Percentiles rank a stretch among this genome's conserved stretches.
phyloP scores from a whole-genome alignment of 2,888 invertebrate species.

The Muschampia plurimacula region DNA sequence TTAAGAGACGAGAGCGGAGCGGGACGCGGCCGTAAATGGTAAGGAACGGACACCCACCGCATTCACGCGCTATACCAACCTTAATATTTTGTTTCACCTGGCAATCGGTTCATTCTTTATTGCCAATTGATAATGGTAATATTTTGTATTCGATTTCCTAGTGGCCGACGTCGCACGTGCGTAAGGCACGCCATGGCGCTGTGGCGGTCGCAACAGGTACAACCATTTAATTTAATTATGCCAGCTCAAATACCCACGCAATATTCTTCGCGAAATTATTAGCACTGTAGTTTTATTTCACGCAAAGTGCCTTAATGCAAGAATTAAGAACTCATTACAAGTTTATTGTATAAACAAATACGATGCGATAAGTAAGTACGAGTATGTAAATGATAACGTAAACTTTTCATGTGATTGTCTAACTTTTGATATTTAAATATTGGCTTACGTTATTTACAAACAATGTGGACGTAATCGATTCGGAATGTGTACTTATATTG shows the following conservation, averaged over 20 bases:
- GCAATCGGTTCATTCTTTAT: constrained; percentile 74
- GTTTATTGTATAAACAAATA: constrained; percentile 1
- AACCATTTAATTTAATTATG: constrained; percentile 56
- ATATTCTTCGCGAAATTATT: constrained; percentile 24
- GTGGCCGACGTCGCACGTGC: constrained; percentile 46
- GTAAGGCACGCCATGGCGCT: constrained; percentile 36
- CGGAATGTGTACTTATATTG: constrained; percentile 65
- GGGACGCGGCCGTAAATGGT: constrained; percentile 35
- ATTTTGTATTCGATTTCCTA: constrained; percentile 53
- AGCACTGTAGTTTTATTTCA: constrained; percentile 15
- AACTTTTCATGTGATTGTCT: background rate
- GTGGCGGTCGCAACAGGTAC: constrained; percentile 38
- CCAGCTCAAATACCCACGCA: constrained; percentile 51
- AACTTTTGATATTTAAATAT: background rate
- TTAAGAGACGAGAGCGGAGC: constrained; percentile 65
- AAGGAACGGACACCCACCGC: constrained; percentile 52
- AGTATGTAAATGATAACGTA: background rate
- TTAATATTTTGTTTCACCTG: constrained; percentile 49
- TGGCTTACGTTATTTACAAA: constrained; percentile 14
- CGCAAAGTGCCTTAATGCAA: constrained; percentile 3
- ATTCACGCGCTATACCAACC: constrained; percentile 40
- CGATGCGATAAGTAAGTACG: background rate
- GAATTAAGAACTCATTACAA: background rate
- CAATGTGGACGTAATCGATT: constrained; percentile 45
- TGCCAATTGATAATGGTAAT: constrained; percentile 64